Base-by-base conservation (phyloP, 1,140 invertebrate species). In the Pachyrhynchus sulphureomaculatus region DNA sequence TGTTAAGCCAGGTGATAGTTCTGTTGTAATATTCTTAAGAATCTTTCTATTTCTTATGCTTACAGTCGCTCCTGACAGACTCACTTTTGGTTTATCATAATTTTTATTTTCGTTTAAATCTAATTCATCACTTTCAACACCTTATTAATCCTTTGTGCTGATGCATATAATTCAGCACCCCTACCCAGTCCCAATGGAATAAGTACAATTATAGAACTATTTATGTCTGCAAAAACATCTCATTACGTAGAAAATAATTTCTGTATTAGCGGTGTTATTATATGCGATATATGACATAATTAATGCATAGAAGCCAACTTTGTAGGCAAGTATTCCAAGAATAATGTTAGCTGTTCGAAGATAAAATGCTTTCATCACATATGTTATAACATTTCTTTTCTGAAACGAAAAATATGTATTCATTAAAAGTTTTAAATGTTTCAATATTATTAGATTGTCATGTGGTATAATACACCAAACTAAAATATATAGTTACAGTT, bases 241-340 rank as follows among this genome's bases (percentile, higher is more conserved):
- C 2, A 88, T 87, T 2, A 91, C 78, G 1, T 89, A 86, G 71
- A 90, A 90, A 0, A 89, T 85, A 72, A 85, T 88, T 52, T 91
- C 84, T 0, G 92, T 88, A 0, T 84, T 88, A 1, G 92, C 77
- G 23, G 84, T 76, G 58, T 83, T 80, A 0, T 82, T 83, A 9
- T 85, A 76, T 0, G 88, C 79, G 4, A 93, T 82, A 67, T 88
- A 92, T 0, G 86, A 81, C 15, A 93, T 75, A 17, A 95, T 84
- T 1, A 87, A 51, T 12, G 58, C 20, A 45, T 67, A 72, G 52
- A 72, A 72, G 6, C 64, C 67, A 12, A 72, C 0, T 73, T 89
- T 0, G 90, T 86, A 62, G 86, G 86, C 54, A 89, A 84, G 20
- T 82, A 81, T 48, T 34, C 67, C 45, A 17, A 49, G 1, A 44